Conservation (phyloP, 1,140 invertebrate genomes). For the Brachionus plicatilis region DNA sequence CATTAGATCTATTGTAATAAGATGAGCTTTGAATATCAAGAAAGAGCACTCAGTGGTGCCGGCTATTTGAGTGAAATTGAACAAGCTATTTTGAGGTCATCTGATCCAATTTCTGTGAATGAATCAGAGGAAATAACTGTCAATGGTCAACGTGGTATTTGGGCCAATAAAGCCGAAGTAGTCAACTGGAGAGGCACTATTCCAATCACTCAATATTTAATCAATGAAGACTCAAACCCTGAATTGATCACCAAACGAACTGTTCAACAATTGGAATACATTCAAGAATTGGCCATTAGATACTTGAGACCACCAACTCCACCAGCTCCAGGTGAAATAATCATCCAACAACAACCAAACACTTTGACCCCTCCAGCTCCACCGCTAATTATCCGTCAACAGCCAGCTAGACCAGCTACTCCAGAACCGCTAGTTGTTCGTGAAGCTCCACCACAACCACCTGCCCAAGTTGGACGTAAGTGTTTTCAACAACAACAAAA, state of each 20-base stretch:
- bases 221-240: slow-evolving; percentile 40
- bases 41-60: not conserved
- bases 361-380: slow-evolving; percentile 33
- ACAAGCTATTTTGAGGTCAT: slow-evolving; percentile 34
- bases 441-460: slow-evolving; percentile 41
- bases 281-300: slow-evolving; percentile 38
- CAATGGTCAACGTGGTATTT: slow-evolving; percentile 39
- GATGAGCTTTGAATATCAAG: not conserved
- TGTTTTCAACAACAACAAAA: too few relatives aligned
- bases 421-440: slow-evolving; percentile 40
- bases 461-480: slow-evolving; percentile 30
- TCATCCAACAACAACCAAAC: slow-evolving; percentile 8
- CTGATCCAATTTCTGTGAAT: slow-evolving; percentile 29
- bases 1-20: not conserved
- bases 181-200: slow-evolving; percentile 37
- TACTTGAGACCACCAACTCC: slow-evolving; percentile 41
- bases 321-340: slow-evolving; percentile 39
- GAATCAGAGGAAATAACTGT: slow-evolving; percentile 39
- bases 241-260: slow-evolving; percentile 20
- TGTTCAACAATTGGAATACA: slow-evolving; percentile 5
- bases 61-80: slow-evolving; percentile 32
- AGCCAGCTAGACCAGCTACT: slow-evolving; percentile 35
- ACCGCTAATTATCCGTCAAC: slow-evolving; percentile 40
- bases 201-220: slow-evolving; percentile 34
- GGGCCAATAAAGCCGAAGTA: slow-evolving; percentile 32